Percentiles rank a stretch among this genome's conserved stretches.
Conservation (phyloP, 2,888 invertebrate species). For the Leptinotarsa haldemani region DNA sequence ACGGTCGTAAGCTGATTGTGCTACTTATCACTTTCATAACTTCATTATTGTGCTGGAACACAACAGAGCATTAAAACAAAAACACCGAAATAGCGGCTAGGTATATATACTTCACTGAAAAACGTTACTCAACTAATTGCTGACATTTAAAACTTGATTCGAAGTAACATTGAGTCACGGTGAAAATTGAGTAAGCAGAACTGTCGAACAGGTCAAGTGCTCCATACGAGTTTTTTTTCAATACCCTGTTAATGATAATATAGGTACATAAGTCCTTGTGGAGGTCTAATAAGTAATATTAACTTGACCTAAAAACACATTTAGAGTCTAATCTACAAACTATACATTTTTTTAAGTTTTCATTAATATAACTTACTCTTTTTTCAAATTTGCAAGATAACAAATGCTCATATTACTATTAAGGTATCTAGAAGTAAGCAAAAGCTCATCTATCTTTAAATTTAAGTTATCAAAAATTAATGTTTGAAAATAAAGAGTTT, state of each 20-base stretch:
- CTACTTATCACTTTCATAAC: conserved; percentile 8
- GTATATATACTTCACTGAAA: neutral
- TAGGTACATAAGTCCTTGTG: conserved; percentile 55
- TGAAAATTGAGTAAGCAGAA: neutral
- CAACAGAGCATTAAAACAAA: conserved; percentile 2
- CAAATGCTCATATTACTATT: conserved; percentile 60
- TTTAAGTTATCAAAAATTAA: conserved; percentile 55
- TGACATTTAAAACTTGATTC: neutral
- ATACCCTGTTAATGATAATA: conserved; percentile 44
- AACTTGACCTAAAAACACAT: conserved; percentile 36
- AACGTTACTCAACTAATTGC: neutral
- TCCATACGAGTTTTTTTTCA: conserved; percentile 29
- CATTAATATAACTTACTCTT: conserved; percentile 54
- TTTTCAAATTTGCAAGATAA: conserved; percentile 62
- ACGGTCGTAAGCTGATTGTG: conserved; percentile 25
- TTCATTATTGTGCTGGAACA: conserved; percentile 3
- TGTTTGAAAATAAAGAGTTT: conserved; percentile 50
- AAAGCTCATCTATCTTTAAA: conserved; percentile 57
- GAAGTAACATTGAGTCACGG: too few relatives aligned
- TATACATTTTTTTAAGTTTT: conserved; percentile 54
- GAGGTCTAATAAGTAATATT: conserved; percentile 56
- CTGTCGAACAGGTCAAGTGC: neutral
- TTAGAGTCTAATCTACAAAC: conserved; percentile 44
- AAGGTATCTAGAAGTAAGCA: conserved; percentile 57
- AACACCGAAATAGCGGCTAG: neutral